Conservation (phyloP, 2,888 invertebrate species). For the Macropis europaea region DNA sequence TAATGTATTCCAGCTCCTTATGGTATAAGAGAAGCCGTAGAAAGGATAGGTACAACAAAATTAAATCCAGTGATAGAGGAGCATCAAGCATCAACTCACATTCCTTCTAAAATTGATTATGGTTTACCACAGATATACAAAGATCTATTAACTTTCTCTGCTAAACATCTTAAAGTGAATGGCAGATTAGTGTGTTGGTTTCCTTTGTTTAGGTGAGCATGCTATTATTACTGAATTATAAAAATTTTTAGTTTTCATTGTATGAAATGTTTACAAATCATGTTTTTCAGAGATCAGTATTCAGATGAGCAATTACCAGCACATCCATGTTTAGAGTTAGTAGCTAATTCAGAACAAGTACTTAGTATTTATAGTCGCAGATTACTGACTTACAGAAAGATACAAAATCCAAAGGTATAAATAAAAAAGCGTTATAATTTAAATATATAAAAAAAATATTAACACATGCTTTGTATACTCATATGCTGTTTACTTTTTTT, state of each 20-base stretch:
- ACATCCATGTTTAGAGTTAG: conserved; percentile 89
- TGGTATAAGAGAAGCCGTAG: conserved; percentile 96
- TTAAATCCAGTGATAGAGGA: conserved; percentile 84
- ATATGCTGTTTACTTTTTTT: conserved; percentile 1
- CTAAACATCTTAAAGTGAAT: conserved; percentile 86
- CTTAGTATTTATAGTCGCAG: conserved; percentile 90
- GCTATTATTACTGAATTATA: background rate
- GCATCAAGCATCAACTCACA: conserved; percentile 85
- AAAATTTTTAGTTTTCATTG: background rate
- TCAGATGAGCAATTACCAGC: conserved; percentile 86
- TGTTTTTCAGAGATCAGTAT: conserved; percentile 85
- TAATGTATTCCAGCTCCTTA: conserved; percentile 89
- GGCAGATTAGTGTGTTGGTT: conserved; percentile 97
- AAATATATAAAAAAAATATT: background rate
- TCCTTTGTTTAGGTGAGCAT: conserved; percentile 89
- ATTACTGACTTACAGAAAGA: conserved; percentile 92
- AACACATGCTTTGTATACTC: background rate
- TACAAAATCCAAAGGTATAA: conserved; percentile 80
- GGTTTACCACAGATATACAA: conserved; percentile 89
- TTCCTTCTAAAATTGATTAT: conserved; percentile 93
- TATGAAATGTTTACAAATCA: background rate
- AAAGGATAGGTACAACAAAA: conserved; percentile 86
- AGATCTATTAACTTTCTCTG: conserved; percentile 93
- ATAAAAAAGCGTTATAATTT: background rate
- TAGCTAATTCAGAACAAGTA: conserved; percentile 94